Conservation (phyloP, 2,888 invertebrate genomes). For the Agrochola lychnidis region DNA sequence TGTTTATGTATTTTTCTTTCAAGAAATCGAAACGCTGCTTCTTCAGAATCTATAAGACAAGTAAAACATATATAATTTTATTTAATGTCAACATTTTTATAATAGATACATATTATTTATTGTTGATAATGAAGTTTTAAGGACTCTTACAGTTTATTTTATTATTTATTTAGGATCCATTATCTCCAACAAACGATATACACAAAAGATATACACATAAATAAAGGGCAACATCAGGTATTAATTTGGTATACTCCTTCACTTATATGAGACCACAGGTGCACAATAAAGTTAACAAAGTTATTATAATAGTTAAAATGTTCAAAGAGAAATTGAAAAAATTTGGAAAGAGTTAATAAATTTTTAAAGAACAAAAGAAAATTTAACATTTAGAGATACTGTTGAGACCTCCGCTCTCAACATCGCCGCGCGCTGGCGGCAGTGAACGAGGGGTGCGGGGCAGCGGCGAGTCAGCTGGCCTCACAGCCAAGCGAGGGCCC, state of each 20-base stretch:
- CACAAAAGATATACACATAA: background rate
- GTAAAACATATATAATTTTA: background rate
- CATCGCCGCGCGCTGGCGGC: no score
- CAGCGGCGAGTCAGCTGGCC: no score
- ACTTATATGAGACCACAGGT: background rate
- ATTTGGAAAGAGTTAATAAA: background rate
- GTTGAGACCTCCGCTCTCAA: no score
- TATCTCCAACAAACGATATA: background rate
- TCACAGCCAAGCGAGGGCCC: no score
- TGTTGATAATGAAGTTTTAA: background rate
- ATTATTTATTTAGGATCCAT: background rate
- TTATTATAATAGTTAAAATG: background rate
- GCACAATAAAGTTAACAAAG: background rate
- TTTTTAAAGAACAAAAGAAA: background rate
- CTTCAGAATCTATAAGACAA: constrained; percentile 21
- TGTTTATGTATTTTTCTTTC: background rate
- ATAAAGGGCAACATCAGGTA: background rate
- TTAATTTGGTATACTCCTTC: no score
- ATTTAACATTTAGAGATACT: background rate
- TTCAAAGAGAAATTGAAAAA: background rate
- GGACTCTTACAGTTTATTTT: background rate
- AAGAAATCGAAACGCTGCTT: constrained; percentile 8
- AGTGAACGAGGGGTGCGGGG: no score
- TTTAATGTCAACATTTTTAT: background rate
- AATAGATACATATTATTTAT: no score